These are phyloP conservation scores for Drosophila robusta DNA, from an alignment of 2,888 invertebrate genomes.

Conservation along the genomic window DNA sequence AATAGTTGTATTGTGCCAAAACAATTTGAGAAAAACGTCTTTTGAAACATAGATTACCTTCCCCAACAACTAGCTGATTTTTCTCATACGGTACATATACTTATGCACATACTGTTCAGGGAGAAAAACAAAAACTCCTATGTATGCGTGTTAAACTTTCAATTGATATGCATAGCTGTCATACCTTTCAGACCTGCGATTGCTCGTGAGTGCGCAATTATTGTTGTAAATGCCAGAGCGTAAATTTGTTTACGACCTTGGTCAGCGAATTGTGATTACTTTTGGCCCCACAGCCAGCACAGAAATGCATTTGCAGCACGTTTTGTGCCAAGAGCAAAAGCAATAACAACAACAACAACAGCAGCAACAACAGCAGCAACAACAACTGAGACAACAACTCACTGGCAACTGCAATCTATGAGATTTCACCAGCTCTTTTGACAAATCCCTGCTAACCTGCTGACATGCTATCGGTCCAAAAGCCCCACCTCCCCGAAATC, in stretches of 20 bases:
- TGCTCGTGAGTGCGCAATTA: conserved; percentile 19
- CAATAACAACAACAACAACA: conserved; percentile 2
- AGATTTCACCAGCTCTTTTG: conserved; percentile 68
- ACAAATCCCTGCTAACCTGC: conserved; percentile 78
- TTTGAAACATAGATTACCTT: too few species aligned
- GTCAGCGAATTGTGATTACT: conserved; percentile 46
- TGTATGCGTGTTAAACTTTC: conserved; percentile 28
- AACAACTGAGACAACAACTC: conserved; percentile 8
- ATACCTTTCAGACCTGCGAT: conserved; percentile 4
- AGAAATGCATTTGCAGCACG: conserved; percentile 50
- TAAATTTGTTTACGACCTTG: conserved; percentile 50
- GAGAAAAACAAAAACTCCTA: neutral
- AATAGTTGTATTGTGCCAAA: too few species aligned
- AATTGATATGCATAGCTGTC: conserved; percentile 39
- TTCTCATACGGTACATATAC: neutral
- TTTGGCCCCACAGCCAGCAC: conserved; percentile 25
- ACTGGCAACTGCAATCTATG: conserved; percentile 21
- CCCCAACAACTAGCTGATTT: neutral
- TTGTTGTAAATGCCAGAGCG: conserved; percentile 52
- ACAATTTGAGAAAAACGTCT: neutral
- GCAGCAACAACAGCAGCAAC: conserved; percentile 11
- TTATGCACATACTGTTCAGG: neutral
- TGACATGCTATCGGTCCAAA: conserved; percentile 66
- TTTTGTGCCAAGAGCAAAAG: conserved; percentile 22
- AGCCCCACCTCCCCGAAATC: conserved; percentile 34